Evolutionary conservation across 2,113 vertebrate species (phyloP), one percentile per base, ranked within the genome.

Genomic region (Ptyas mucosa): DNA sequence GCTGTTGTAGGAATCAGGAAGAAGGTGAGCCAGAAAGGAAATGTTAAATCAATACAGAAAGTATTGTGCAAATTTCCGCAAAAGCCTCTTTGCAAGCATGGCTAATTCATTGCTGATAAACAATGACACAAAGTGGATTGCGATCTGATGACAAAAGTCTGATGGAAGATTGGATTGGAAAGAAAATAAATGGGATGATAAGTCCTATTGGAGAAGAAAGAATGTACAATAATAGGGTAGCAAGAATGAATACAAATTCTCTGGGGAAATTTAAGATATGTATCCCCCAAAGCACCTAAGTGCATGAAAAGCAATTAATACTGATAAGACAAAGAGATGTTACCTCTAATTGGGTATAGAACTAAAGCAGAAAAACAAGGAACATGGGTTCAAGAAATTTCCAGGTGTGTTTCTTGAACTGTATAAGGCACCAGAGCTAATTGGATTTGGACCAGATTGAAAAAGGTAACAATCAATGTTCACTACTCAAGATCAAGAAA

Each of bases 271-370:
- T 57, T 10, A 46, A 75, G 94, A 92, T 89, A 53, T 53, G 11
- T 53, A 39, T 3, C 92, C 91, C 69, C 34, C 43, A 90, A 64
- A 21, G 11, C 0, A 0, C 57, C 0, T 0, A 90, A 0, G 0
- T 91, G 69, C 24, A 15, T 0, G 0, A 58, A 89, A 90, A 94
- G 95, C 94, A 93, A 91, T 87, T 94, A 94, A 91, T 87, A 14
- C 64, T 91, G 88, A 12, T 53, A 89, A 91, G 94, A 92, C 92
- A 92, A 85, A 0, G 93, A 93, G 93, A 92, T 93, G 85, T 39
- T 95, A 54, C 89, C 69, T 81, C 91, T 96, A 94, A 96, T 95
- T 96, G 96, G 93, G 92, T 93, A 92, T 87, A 0, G 3, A 58
- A 55, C 88, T 91, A 93, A 85, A 93, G 89, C 69, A 54, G 92